These are phyloP conservation scores for Microctonus brassicae DNA, from an alignment of 2,888 invertebrate genomes.

Conservation along the genomic window DNA sequence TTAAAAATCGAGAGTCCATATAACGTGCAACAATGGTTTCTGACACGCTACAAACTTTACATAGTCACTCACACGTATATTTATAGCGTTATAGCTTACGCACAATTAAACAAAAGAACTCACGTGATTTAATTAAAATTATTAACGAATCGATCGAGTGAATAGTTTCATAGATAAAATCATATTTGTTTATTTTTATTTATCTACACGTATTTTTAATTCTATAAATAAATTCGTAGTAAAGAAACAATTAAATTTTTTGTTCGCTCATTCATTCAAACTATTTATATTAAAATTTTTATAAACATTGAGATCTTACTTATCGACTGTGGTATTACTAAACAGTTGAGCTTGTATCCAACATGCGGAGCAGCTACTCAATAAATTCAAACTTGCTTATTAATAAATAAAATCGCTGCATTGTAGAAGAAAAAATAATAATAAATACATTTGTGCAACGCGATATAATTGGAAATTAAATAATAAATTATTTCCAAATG, in stretches of 20 bases:
- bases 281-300: too few relatives aligned
- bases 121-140: neutral
- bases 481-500: neutral
- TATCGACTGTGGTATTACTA: slow-evolving; percentile 42
- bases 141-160: neutral
- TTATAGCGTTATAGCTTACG: neutral
- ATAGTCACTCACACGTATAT: slow-evolving; percentile 14
- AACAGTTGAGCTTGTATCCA: slow-evolving; percentile 36
- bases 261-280: too few relatives aligned
- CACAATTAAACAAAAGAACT: slow-evolving; percentile 2
- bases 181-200: neutral
- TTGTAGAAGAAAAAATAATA: too few relatives aligned
- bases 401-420: too few relatives aligned
- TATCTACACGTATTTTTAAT: too few relatives aligned
- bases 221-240: too few relatives aligned
- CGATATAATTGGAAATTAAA: neutral
- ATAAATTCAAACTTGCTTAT: neutral
- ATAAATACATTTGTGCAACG: neutral
- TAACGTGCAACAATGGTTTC: slow-evolving; percentile 37
- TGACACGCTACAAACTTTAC: slow-evolving; percentile 49
- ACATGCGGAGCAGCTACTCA: neutral
- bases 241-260: too few relatives aligned
- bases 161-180: neutral
- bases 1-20: slow-evolving; percentile 37
- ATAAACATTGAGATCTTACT: slow-evolving; percentile 3